phyloP scores from a whole-genome alignment of 1,140 invertebrate genomes.

The Globodera rostochiensis region DNA sequence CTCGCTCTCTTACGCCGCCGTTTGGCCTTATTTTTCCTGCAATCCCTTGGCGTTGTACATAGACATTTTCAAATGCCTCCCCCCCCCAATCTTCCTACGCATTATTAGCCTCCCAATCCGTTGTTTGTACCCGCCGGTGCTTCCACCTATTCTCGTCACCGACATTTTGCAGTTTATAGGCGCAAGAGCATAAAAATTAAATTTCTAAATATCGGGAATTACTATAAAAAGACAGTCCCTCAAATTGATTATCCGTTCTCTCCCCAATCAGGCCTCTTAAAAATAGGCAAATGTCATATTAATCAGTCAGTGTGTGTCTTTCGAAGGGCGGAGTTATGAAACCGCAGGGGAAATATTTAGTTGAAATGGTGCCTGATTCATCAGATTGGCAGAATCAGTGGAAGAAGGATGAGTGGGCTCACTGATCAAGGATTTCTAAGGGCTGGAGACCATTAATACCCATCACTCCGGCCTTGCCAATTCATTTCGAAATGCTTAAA shows the following conservation, averaged over 20 bases:
- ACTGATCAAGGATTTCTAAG: not conserved
- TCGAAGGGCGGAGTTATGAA: not conserved
- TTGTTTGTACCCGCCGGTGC: not conserved
- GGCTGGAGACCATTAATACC: not conserved
- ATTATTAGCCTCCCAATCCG: not conserved
- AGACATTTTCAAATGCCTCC: too few species aligned
- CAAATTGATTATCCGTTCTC: too few species aligned
- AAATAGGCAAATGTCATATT: too few species aligned
- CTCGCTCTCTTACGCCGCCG: too few species aligned
- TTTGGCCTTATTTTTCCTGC: not conserved
- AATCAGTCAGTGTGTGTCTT: not conserved
- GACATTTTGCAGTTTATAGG: not conserved
- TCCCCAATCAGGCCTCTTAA: too few species aligned
- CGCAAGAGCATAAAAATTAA: not conserved
- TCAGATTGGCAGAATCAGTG: too few species aligned
- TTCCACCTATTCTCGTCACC: not conserved
- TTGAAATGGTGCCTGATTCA: too few species aligned
- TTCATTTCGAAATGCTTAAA: not conserved
- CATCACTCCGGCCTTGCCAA: not conserved
- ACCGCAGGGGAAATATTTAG: too few species aligned
- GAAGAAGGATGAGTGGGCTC: not conserved
- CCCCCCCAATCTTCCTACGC: not conserved
- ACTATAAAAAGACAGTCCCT: too few species aligned
- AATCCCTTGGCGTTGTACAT: too few species aligned
- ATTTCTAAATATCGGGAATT: too few species aligned